Evolutionary conservation across 1,140 invertebrate genomes (phyloP).

Genomic region (Goniozus legneri): DNA sequence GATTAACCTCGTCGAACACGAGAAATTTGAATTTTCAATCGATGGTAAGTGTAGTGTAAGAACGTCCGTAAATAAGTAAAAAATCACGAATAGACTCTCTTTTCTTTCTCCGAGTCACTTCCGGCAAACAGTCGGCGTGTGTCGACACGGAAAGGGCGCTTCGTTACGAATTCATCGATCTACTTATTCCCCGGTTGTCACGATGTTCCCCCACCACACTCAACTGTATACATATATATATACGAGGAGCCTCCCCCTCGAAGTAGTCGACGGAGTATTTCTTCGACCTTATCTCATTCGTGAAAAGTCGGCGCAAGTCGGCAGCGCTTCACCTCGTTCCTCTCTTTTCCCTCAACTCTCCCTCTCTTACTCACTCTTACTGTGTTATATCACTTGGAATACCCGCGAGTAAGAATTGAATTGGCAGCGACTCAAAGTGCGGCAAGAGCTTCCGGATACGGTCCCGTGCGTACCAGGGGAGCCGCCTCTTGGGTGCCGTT

Average conservation of each 20-base stretch:
- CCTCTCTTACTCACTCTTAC: not conserved
- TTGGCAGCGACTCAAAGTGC: conserved; percentile 36
- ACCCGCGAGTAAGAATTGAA: conserved; percentile 32
- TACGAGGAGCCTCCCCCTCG: not conserved
- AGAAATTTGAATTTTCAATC: too few relatives aligned
- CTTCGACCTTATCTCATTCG: conserved; percentile 11
- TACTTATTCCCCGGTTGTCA: conserved; percentile 8
- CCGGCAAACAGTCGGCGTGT: too few relatives aligned
- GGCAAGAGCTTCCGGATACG: not conserved
- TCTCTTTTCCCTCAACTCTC: conserved; percentile 3
- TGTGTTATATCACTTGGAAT: not conserved
- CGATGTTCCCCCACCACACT: conserved; percentile 12
- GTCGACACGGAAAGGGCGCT: not conserved
- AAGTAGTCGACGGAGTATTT: conserved; percentile 5
- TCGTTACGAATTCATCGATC: conserved; percentile 18
- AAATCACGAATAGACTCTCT: too few relatives aligned
- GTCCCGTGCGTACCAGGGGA: not conserved
- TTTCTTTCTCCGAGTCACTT: too few relatives aligned
- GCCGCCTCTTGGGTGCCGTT: not conserved
- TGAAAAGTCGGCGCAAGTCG: not conserved
- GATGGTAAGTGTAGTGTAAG: too few relatives aligned
- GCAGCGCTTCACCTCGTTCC: conserved; percentile 3
- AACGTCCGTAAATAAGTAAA: too few relatives aligned
- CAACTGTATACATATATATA: too few relatives aligned
- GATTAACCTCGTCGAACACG: too few relatives aligned